Conservation (phyloP, 2,888 invertebrate species). For the Euplagia quadripunctaria region DNA sequence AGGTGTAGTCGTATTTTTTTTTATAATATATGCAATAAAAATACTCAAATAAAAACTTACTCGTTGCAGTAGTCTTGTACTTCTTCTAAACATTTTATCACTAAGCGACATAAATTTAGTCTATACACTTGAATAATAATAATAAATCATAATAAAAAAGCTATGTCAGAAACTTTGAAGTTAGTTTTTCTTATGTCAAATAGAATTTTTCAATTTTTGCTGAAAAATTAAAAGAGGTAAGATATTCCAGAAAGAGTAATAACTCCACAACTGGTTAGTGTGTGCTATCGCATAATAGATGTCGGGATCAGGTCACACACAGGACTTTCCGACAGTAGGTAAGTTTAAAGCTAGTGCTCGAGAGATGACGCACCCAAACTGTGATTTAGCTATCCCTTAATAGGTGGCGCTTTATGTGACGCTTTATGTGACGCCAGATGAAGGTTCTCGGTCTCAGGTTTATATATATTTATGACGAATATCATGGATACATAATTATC, state of each 20-base stretch:
- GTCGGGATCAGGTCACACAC: neutral
- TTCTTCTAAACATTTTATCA: constrained; percentile 67
- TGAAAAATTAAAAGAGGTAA: neutral
- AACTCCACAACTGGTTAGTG: neutral
- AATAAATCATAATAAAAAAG: constrained; percentile 33
- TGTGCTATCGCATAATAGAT: constrained; percentile 5
- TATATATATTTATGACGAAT: too few relatives aligned
- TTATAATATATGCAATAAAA: neutral
- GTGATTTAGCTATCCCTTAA: constrained; percentile 33
- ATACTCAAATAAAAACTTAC: constrained; percentile 56
- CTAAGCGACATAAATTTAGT: constrained; percentile 34
- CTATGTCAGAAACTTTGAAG: constrained; percentile 43
- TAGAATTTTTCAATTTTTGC: constrained; percentile 26
- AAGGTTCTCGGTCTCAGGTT: neutral
- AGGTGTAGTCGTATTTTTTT: too few relatives aligned
- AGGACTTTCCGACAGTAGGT: neutral
- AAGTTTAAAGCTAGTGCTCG: neutral
- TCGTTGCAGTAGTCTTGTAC: constrained; percentile 47
- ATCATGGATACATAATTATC: too few relatives aligned
- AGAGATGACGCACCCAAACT: neutral
- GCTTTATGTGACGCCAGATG: neutral
- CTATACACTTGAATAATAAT: constrained; percentile 16
- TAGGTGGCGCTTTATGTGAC: constrained; percentile 48
- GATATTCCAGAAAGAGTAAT: neutral
- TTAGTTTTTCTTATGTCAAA: constrained; percentile 47